These are phyloP conservation scores for Sminthurides bifidus DNA, from an alignment of 1,140 invertebrate genomes.

Conservation along the genomic window DNA sequence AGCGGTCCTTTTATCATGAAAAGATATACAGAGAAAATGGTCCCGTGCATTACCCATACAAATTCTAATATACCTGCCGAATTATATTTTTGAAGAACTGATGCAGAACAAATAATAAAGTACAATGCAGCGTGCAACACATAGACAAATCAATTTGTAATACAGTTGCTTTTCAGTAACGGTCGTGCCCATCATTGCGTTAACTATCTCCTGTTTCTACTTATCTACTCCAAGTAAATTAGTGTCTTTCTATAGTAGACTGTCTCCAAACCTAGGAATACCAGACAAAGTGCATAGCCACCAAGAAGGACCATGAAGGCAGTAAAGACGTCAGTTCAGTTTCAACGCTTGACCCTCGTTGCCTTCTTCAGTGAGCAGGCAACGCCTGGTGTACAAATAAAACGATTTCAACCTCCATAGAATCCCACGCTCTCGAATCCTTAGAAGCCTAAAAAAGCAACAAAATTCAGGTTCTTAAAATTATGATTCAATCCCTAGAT, in stretches of 20 bases:
- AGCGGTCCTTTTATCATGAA: too few relatives aligned
- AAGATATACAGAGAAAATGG: too few relatives aligned
- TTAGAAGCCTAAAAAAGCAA: conserved; percentile 3
- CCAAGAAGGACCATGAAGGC: conserved; percentile 28
- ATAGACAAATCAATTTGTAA: too few relatives aligned
- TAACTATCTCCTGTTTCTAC: not conserved
- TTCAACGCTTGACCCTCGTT: conserved; percentile 19
- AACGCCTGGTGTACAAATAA: conserved; percentile 13
- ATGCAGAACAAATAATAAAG: too few relatives aligned
- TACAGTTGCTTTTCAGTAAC: too few relatives aligned
- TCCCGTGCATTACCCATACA: too few relatives aligned
- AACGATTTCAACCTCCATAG: conserved; percentile 5
- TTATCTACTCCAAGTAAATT: not conserved
- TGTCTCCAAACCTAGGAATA: conserved; percentile 20
- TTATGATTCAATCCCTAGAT: conserved; percentile 1
- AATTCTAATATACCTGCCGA: too few relatives aligned
- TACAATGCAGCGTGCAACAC: too few relatives aligned
- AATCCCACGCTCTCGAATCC: conserved; percentile 17
- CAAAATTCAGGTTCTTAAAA: not conserved
- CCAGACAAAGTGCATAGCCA: conserved; percentile 19
- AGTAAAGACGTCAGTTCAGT: conserved; percentile 25
- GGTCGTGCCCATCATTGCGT: too few relatives aligned
- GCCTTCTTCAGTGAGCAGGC: conserved; percentile 19
- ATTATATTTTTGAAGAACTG: too few relatives aligned
- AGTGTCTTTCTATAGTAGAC: not conserved